Conservation (phyloP, 2,113 vertebrate species). For the Corythornis cristatus region DNA sequence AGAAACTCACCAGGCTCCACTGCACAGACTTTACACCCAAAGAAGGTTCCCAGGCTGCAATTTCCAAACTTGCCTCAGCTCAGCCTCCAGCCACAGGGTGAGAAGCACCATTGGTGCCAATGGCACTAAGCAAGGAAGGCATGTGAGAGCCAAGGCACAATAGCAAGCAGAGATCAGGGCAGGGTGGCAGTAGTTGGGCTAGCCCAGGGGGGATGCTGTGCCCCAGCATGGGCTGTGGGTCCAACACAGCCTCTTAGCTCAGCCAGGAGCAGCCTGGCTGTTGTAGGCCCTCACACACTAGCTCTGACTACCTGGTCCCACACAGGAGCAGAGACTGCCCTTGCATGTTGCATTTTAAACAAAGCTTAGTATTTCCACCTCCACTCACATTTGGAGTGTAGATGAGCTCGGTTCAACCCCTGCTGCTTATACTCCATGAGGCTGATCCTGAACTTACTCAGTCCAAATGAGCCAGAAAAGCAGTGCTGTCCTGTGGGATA, state of each 20-base stretch:
- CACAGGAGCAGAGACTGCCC: background rate
- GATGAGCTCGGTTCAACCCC: rapidly evolving
- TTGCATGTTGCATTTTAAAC: rapidly evolving
- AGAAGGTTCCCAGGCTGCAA: background rate
- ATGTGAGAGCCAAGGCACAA: background rate
- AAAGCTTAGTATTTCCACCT: background rate
- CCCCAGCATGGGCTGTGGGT: too few relatives aligned
- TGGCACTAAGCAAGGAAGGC: rapidly evolving
- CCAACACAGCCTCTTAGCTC: background rate
- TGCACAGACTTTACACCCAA: background rate
- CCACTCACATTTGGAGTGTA: rapidly evolving
- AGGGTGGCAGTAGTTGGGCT: background rate
- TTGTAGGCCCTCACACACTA: rapidly evolving
- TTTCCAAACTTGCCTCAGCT: background rate
- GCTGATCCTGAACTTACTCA: background rate
- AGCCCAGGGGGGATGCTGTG: background rate
- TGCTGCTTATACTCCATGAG: background rate
- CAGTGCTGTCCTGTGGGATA: rapidly evolving
- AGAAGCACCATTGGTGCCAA: background rate
- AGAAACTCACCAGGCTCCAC: background rate
- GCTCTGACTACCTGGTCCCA: background rate
- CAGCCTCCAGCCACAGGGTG: background rate
- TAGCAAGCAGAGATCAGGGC: background rate
- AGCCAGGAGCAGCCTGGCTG: background rate
- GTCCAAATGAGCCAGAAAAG: background rate